Percentiles rank a stretch among this genome's conserved stretches.
These are phyloP conservation scores for Piaya cayana DNA, from an alignment of 2,113 vertebrate genomes.

Conservation along the genomic window DNA sequence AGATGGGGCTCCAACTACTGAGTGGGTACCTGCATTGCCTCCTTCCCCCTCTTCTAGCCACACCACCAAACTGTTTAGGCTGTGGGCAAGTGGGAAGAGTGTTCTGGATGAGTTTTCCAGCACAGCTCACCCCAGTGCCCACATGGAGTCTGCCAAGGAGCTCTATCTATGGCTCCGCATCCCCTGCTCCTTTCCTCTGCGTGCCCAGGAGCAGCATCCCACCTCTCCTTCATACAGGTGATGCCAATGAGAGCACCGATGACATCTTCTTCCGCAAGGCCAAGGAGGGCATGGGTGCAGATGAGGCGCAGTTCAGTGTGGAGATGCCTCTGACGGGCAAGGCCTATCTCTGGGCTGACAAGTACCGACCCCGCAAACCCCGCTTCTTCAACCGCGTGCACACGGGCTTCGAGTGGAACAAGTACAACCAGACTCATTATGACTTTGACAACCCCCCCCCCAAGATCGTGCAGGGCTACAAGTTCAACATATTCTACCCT, in stretches of 20 bases:
- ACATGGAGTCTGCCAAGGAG: rapidly evolving
- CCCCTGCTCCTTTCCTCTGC: neutral
- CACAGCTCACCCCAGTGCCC: rapidly evolving
- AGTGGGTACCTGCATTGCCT: rapidly evolving
- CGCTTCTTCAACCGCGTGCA: conserved; percentile 99
- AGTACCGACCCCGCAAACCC: conserved; percentile 95
- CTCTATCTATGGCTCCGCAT: rapidly evolving
- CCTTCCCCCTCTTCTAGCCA: neutral
- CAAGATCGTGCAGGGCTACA: conserved; percentile 98
- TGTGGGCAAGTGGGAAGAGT: neutral
- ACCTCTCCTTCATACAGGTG: conserved; percentile 68
- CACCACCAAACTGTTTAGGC: neutral
- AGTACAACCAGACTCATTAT: conserved; percentile 98
- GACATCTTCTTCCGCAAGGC: conserved; percentile 94
- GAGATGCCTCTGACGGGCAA: conserved; percentile 92
- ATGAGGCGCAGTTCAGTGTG: conserved; percentile 97
- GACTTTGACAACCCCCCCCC: conserved; percentile 97
- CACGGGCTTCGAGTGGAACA: conserved; percentile 99
- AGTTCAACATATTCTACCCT: conserved; percentile 99
- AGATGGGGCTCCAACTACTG: neutral
- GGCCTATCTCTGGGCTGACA: conserved; percentile 98
- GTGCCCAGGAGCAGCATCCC: rapidly evolving
- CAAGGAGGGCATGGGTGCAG: conserved; percentile 92
- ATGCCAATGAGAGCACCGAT: conserved; percentile 90
- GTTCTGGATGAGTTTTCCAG: neutral